phyloP scores from a whole-genome alignment of 92 coral and sea anemone genomes.

The Parazoanthus swiftii region DNA sequence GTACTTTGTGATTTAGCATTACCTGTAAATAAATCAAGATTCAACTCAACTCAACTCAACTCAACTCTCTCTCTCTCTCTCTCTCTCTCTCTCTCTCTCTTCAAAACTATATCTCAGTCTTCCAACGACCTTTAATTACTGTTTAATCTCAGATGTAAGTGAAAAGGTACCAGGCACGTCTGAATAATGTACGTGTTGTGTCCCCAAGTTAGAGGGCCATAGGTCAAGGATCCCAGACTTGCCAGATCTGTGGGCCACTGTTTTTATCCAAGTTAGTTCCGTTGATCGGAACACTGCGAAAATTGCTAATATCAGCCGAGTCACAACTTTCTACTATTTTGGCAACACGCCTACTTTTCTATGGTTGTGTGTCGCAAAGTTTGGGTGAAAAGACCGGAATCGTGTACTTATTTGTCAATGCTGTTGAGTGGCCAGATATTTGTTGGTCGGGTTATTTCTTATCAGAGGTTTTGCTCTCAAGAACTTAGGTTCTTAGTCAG shows the following conservation, averaged over 20 bases:
- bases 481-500: not conserved
- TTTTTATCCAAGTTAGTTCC: constrained; percentile 18
- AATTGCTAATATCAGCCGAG: not conserved
- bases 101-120: not conserved
- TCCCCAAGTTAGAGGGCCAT: not conserved
- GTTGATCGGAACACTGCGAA: not conserved
- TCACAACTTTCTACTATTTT: not conserved
- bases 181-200: constrained; percentile 12
- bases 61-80: too few species aligned
- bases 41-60: too few species aligned
- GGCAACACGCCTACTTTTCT: not conserved
- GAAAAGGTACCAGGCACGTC: too few species aligned
- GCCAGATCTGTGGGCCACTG: not conserved
- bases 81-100: not conserved
- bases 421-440: not conserved
- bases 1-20: too few species aligned
- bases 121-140: too few species aligned
- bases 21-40: too few species aligned
- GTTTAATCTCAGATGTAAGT: too few species aligned
- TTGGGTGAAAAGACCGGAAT: not conserved
- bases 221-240: constrained; percentile 22
- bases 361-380: not conserved
- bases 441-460: not conserved
- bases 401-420: not conserved
- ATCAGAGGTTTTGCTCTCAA: not conserved